A percentile compares a stretch with the other conserved stretches of the same genome.
phyloP scores from a whole-genome alignment of 1,140 invertebrate genomes.

The Idris sp. region DNA sequence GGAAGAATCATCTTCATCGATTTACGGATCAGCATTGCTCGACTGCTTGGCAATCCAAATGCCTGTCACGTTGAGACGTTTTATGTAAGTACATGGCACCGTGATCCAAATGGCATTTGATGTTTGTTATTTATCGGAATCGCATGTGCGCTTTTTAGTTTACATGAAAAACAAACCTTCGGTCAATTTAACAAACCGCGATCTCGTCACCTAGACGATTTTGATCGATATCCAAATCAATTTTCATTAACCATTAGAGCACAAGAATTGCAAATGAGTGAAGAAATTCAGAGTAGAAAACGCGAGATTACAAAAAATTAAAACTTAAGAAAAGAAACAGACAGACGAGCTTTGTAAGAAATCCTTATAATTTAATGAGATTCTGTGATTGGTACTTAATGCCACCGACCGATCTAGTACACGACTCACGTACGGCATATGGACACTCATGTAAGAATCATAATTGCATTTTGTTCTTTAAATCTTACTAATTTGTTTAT shows the following conservation, averaged over 20 bases:
- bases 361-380: constrained; percentile 77
- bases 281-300: constrained; percentile 33
- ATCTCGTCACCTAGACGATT: constrained; percentile 32
- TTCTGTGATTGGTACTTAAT: constrained; percentile 77
- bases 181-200: constrained; percentile 41
- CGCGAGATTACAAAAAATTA: constrained; percentile 40
- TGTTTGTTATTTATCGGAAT: constrained; percentile 47
- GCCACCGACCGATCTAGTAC: constrained; percentile 69
- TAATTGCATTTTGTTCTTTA: constrained; percentile 64
- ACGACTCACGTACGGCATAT: constrained; percentile 70
- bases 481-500: no score
- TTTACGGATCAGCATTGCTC: constrained; percentile 56
- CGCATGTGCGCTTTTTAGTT: constrained; percentile 18
- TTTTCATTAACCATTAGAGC: constrained; percentile 20
- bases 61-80: constrained; percentile 72
- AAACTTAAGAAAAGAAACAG: constrained; percentile 41
- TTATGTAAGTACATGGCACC: constrained; percentile 68
- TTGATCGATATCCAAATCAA: constrained; percentile 6
- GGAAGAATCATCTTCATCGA: constrained; percentile 56
- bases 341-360: constrained; percentile 70
- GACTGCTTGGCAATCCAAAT: constrained; percentile 65
- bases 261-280: constrained; percentile 18
- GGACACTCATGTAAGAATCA: constrained; percentile 70
- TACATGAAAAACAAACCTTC: constrained; percentile 15
- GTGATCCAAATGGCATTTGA: constrained; percentile 50